Base-by-base conservation (phyloP, 2,888 invertebrate species). In the Microctonus brassicae region DNA sequence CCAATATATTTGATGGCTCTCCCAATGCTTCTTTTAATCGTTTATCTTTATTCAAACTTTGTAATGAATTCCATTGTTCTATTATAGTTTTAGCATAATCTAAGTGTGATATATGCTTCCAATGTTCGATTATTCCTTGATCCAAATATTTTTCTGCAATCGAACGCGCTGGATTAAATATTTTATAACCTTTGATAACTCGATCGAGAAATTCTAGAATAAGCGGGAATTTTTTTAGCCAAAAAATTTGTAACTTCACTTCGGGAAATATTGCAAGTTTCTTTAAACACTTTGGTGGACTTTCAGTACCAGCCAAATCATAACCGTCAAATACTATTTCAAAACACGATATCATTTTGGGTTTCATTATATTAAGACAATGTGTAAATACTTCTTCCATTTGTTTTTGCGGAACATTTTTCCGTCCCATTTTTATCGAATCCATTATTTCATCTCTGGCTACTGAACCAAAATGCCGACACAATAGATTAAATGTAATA, bases 271-370 rank as follows among this genome's bases (percentile, higher is more conserved):
- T 66, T 29, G 70, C 61, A n/a, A 76, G 64, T 60, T 69, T 66
- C 53, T 64, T 34, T n/a, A 74, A 47, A 36, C 75, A 73, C 11
- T 63, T 36, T 55, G 73, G 64, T 34, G 69, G 69, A 13, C n/a
- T n/a, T 61, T 73, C 70, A 65, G 24, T 52, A 22, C 53, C 55
- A 7, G 13, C 63, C n/a, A 67, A 64, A 69, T 70, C 58, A 64
- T 72, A 70, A 66, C 63, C 42, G 39, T 75, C 73, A n/a, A 72
- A 68, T n/a, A 70, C 33, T 34, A 29, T 63, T 55, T 64, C 62
- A 24, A 74, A 71, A 33, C 76, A 75, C n/a, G 63, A 65, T 26
- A 71, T 68, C 11, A 76, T 58, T 29, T 61, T 60, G n/a, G 68
- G 69, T 65, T 76, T 73, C 72, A 75, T 69, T 42, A 52, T 72